Evolutionary conservation across 2,797 vertebrate species (phyloP).

Genomic region (Pangasius larnaudii): DNA sequence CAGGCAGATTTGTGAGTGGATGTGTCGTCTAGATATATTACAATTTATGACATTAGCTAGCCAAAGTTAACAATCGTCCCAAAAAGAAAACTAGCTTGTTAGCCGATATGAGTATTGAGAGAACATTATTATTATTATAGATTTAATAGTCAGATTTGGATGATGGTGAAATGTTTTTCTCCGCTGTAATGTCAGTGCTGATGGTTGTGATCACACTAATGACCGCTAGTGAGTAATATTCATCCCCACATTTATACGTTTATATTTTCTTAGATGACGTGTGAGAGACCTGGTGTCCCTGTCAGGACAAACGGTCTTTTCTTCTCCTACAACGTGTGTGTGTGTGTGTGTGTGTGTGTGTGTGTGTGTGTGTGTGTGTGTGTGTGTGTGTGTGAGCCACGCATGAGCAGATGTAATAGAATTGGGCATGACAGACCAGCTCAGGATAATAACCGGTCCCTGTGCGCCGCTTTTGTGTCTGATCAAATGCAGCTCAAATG

Average conservation of each 20-base stretch:
- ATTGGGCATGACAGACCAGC: slow-evolving; percentile 50
- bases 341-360: neutral
- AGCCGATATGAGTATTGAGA: too few species aligned
- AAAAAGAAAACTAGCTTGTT: too few species aligned
- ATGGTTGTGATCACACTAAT: neutral
- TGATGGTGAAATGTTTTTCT: neutral
- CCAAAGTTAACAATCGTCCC: too few species aligned
- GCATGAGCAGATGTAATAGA: slow-evolving; percentile 5
- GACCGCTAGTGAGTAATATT: neutral
- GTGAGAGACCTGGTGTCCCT: neutral
- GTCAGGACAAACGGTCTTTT: neutral
- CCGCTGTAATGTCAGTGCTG: neutral
- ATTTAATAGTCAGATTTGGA: neutral
- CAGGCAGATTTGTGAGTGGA: too few species aligned
- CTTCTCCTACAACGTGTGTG: neutral
- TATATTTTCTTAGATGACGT: neutral
- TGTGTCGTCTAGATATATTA: too few species aligned
- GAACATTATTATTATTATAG: neutral
- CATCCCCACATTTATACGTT: neutral
- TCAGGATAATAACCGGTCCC: slow-evolving; percentile 61
- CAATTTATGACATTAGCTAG: too few species aligned
- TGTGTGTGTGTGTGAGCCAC: neutral
- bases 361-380: neutral
- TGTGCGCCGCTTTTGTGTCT: slow-evolving; percentile 44
- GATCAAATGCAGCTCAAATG: slow-evolving; percentile 63